phyloP scores from a whole-genome alignment of 2,888 invertebrate genomes.

The Nymphalis urticae region DNA sequence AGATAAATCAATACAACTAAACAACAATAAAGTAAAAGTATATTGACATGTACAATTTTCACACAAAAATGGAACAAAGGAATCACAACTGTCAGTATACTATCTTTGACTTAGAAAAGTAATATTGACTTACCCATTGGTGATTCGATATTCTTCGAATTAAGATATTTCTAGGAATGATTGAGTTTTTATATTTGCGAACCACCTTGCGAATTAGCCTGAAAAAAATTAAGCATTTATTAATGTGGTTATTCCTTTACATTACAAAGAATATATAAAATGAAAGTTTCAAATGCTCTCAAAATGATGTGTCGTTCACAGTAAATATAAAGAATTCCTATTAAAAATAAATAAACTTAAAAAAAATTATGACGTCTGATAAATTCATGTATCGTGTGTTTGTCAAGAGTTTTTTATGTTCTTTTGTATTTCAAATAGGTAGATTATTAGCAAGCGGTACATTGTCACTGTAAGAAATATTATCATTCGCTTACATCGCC shows the following conservation, averaged over 20 bases:
- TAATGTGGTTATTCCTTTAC: too few species aligned
- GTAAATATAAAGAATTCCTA: background rate
- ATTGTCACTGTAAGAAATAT: too few species aligned
- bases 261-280: too few species aligned
- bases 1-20: too few species aligned
- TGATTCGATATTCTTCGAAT: background rate
- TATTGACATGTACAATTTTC: background rate
- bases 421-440: too few species aligned
- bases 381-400: too few species aligned
- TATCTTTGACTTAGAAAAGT: background rate
- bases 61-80: background rate
- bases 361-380: background rate
- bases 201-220: constrained; percentile 10
- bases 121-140: background rate
- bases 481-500: too few species aligned
- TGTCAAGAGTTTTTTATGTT: too few species aligned
- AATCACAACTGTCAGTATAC: background rate
- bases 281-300: too few species aligned
- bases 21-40: too few species aligned
- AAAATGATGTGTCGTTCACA: background rate
- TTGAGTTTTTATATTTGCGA: constrained; percentile 5
- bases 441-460: too few species aligned
- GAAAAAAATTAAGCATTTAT: background rate
- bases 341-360: background rate
- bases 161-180: background rate